Base-by-base conservation (phyloP, 1,140 invertebrate genomes). In the Lasioglossum baleicum region DNA sequence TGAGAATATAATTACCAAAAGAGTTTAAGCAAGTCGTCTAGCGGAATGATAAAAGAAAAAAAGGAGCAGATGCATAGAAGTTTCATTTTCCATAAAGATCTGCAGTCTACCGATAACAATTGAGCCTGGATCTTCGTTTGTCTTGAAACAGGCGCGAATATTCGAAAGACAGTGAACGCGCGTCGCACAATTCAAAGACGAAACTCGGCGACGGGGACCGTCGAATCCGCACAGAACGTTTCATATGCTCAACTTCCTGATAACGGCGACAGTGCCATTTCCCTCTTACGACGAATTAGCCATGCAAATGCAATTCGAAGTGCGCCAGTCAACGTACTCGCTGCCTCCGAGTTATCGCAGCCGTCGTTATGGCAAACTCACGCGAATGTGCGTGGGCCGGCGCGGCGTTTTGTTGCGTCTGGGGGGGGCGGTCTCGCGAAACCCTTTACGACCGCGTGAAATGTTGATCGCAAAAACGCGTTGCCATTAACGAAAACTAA, bases 281-380 rank as follows among this genome's bases (percentile, higher is more conserved):
- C 83, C 83, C 82, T 85, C 83, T 85, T 81, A 85, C 82, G 77
- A 84, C 78, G 83, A 84, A 85, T 85, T 84, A 84, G 67, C 73
- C 74, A 85, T 85, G 83, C 83, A 85, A 85, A 85, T 85, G 82
- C 73, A 58, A 84, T 85, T 76, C 82, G 83, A 75, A 81, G 58
- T 22, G 68, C 63, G 48, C 53, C 82, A 85, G 83, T 85, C 82
- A 84, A 85, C 78, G 83, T 73, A 85, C 83, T 84, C 61, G 74
- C 69, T 66, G 58, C 73, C 66, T 75, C 35, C 56, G 72, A 81
- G 53, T 69, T 75, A 61, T n/a, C 60, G 69, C 75, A 26, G 31
- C 17, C 61, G 69, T 31, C 11, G 61, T 79, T 73, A 58, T 35
- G 76, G n/a, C 73, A 44, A 83, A 84, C 31, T 68, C 83, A 68